Evolutionary conservation across 2,888 invertebrate genomes (phyloP).

Genomic region (Biston betularia): DNA sequence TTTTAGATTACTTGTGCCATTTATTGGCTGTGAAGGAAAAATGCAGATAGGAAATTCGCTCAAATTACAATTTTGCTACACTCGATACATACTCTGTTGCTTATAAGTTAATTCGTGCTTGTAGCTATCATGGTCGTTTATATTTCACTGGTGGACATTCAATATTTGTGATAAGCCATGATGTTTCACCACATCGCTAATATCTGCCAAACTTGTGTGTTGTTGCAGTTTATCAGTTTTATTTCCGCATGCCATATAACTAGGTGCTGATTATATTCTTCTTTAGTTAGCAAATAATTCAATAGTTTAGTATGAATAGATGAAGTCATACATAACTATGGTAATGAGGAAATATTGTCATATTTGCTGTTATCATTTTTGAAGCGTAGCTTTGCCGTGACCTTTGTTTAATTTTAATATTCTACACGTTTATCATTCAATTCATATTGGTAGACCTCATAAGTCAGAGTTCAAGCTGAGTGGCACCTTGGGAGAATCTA

Average conservation of each 20-base stretch:
- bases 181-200: neutral
- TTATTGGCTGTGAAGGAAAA: neutral
- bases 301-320: constrained; percentile 4
- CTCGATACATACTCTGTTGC: neutral
- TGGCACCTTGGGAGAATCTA: neutral
- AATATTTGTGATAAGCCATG: neutral
- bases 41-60: constrained; percentile 4
- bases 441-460: no score
- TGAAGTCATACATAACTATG: constrained; percentile 8
- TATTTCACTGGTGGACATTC: no score
- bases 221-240: neutral
- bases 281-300: constrained; percentile 3
- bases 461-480: neutral
- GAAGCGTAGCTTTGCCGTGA: constrained; percentile 1
- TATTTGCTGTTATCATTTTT: constrained; percentile 8
- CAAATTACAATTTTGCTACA: neutral
- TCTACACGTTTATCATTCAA: neutral
- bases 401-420: constrained; percentile 5
- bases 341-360: constrained; percentile 15
- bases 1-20: constrained; percentile 3
- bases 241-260: neutral
- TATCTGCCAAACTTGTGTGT: neutral
- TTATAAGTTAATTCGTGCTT: no score
- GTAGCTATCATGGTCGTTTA: no score
- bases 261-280: neutral